These are phyloP conservation scores for Mesochorus sp. DNA, from an alignment of 2,888 invertebrate genomes.

Conservation along the genomic window DNA sequence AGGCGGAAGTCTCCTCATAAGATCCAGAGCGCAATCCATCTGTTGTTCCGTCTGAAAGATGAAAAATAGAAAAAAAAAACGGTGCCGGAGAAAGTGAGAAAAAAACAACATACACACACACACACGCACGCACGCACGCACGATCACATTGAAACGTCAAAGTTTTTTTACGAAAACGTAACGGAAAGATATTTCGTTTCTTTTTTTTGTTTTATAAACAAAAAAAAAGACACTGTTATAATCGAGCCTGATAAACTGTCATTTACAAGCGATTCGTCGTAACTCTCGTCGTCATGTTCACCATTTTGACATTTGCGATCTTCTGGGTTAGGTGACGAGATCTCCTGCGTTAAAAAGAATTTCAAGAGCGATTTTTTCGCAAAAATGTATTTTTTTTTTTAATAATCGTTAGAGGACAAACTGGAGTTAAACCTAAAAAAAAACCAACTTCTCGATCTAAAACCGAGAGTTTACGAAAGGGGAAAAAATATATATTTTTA, in stretches of 20 bases:
- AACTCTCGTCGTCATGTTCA: conserved; percentile 61
- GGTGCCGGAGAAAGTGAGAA: too few relatives aligned
- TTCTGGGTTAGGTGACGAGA: conserved; percentile 71
- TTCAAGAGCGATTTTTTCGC: conserved; percentile 34
- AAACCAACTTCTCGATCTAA: conserved; percentile 1
- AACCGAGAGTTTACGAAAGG: neutral
- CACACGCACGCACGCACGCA: neutral
- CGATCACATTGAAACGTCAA: too few relatives aligned
- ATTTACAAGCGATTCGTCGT: conserved; percentile 36
- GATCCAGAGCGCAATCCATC: conserved; percentile 99
- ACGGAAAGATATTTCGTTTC: neutral
- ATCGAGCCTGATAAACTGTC: conserved; percentile 26
- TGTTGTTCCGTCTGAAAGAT: conserved; percentile 94
- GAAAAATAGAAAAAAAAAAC: neutral
- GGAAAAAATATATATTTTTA: conserved; percentile 6
- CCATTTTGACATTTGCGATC: conserved; percentile 74
- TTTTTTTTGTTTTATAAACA: neutral
- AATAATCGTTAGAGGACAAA: neutral
- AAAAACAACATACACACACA: neutral
- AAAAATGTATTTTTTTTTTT: neutral
- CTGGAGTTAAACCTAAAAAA: conserved; percentile 4
- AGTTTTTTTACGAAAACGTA: too few relatives aligned
- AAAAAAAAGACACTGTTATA: neutral
- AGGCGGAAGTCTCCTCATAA: conserved; percentile 99
- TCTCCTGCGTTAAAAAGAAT: conserved; percentile 54